These are phyloP conservation scores for Falco rusticolus DNA, from an alignment of 2,797 vertebrate genomes.

Conservation along the genomic window DNA sequence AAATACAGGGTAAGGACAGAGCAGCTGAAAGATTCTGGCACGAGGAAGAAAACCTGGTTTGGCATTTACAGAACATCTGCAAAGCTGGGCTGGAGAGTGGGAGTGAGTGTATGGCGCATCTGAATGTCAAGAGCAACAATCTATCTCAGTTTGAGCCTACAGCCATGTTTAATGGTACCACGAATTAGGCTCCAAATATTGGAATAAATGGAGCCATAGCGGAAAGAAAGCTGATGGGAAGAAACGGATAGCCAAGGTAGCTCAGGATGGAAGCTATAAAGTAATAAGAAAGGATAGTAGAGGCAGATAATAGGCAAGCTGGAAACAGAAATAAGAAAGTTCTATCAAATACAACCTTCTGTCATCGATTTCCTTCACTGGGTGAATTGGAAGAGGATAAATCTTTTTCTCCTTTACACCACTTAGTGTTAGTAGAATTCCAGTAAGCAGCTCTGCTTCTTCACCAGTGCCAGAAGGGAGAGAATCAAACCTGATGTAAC, in stretches of 20 bases:
- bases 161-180: background rate
- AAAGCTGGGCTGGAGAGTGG: background rate
- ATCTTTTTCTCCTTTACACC: background rate
- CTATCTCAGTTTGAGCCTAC: background rate
- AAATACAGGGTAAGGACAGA: background rate
- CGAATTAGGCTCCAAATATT: background rate
- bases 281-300: background rate
- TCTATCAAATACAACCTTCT: background rate
- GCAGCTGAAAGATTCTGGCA: background rate
- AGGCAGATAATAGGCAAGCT: background rate
- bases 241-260: background rate
- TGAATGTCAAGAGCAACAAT: background rate
- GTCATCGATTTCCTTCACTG: background rate
- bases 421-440: background rate
- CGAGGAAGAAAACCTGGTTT: conserved; percentile 10
- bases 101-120: background rate
- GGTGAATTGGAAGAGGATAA: background rate
- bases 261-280: background rate
- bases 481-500: background rate
- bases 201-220: background rate
- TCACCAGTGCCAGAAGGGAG: background rate
- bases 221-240: background rate
- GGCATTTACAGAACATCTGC: background rate
- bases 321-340: background rate
- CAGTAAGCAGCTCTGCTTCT: background rate